A percentile compares a stretch with the other conserved stretches of the same genome.
Evolutionary conservation across 35 echinoderm and acorn worm genomes (phyloP).

Genomic region (Lytechinus variegatus): DNA sequence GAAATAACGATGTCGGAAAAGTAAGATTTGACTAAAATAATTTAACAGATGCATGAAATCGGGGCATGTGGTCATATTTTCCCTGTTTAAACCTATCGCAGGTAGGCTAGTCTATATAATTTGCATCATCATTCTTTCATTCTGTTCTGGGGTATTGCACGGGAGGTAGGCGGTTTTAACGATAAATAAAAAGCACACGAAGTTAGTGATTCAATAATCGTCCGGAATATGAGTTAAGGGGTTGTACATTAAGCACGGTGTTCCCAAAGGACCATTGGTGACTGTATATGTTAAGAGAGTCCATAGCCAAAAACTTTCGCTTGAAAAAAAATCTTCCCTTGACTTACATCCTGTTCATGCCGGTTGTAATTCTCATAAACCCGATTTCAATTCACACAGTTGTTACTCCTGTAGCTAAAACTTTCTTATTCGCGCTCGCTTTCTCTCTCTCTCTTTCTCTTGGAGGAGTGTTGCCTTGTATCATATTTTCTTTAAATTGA

Average conservation of each 20-base stretch:
- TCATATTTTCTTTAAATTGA: too few species aligned
- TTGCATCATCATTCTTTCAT: background rate
- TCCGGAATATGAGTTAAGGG: background rate
- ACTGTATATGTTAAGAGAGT: background rate
- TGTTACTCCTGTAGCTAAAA: background rate
- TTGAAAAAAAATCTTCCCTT: slow-evolving; percentile 14
- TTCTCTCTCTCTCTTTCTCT: background rate
- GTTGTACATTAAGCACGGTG: background rate
- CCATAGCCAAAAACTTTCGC: background rate
- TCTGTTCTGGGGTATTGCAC: background rate
- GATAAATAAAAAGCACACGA: background rate
- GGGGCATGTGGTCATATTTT: too few species aligned
- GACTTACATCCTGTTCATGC: background rate
- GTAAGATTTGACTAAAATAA: too few species aligned
- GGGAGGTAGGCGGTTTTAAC: background rate
- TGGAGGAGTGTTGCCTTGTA: background rate
- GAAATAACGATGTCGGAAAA: too few species aligned
- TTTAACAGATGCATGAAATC: too few species aligned
- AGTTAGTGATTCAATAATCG: background rate
- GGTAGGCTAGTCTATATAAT: background rate
- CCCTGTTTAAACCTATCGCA: too few species aligned
- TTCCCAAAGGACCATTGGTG: background rate
- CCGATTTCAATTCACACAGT: background rate
- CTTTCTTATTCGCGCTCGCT: background rate
- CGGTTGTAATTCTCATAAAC: background rate